A percentile compares a stretch with the other conserved stretches of the same genome.
These are phyloP conservation scores for Polietes domitor DNA, from an alignment of 2,888 invertebrate genomes.

Conservation along the genomic window DNA sequence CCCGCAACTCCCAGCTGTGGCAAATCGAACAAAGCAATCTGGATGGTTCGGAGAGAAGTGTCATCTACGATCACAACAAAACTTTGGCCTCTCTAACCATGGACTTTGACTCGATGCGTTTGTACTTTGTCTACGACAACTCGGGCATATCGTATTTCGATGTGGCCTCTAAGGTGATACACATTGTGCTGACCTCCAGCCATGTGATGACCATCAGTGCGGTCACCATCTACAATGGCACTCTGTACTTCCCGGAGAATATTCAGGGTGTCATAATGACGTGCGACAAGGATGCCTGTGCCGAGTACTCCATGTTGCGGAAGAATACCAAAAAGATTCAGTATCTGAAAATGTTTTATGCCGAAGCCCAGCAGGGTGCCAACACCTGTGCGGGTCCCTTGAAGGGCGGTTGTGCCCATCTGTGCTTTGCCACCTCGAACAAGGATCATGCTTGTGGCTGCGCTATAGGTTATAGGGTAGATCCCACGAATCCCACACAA, in stretches of 20 bases:
- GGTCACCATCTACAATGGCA: conserved; percentile 85
- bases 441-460: conserved; percentile 86
- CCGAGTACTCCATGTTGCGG: conserved; percentile 81
- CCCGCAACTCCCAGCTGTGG: conserved; percentile 76
- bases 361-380: conserved; percentile 83
- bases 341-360: conserved; percentile 87
- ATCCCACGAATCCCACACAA: conserved; percentile 82
- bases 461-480: conserved; percentile 86
- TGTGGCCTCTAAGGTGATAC: conserved; percentile 78
- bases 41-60: conserved; percentile 83
- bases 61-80: conserved; percentile 74
- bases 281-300: conserved; percentile 84
- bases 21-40: conserved; percentile 85
- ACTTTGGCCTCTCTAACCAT: conserved; percentile 83
- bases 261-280: conserved; percentile 84
- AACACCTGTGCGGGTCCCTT: conserved; percentile 83
- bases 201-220: conserved; percentile 81
- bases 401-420: conserved; percentile 86
- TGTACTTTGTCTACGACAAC: conserved; percentile 87
- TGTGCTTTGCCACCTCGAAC: conserved; percentile 86
- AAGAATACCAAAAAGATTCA: conserved; percentile 86
- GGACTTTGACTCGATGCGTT: conserved; percentile 83
- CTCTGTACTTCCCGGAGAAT: conserved; percentile 87
- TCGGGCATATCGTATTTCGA: conserved; percentile 84
- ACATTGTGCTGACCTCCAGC: conserved; percentile 75